phyloP scores from a whole-genome alignment of 2,113 vertebrate genomes.

The western clawed frog (Xenopus tropicalis) region UCB_Xtro_10.0 CM004451.2:29779001-29779500 shows the following conservation, averaged over 20 bases:
- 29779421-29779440: not conserved
- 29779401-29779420: not conserved
- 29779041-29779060: too few species aligned
- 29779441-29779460: not conserved
- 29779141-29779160: too few species aligned
- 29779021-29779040: too few species aligned
- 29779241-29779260: not conserved
- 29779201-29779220: too few species aligned
- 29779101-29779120: too few species aligned
- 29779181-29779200: too few species aligned
- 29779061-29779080: too few species aligned
- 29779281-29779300: not conserved
- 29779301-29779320: constrained; percentile 24
- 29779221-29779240: not conserved
- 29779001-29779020: too few species aligned
- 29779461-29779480: not conserved
- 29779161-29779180: too few species aligned
- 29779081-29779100: too few species aligned
- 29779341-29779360: not conserved
- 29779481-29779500: not conserved
- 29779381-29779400: not conserved
- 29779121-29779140: too few species aligned
- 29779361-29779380: not conserved
- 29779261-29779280: constrained; percentile 20
- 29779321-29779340: not conserved